phyloP scores from a whole-genome alignment of 30 jellyfish, hydroid and myxozoan species.

The Mastigias papua region DNA sequence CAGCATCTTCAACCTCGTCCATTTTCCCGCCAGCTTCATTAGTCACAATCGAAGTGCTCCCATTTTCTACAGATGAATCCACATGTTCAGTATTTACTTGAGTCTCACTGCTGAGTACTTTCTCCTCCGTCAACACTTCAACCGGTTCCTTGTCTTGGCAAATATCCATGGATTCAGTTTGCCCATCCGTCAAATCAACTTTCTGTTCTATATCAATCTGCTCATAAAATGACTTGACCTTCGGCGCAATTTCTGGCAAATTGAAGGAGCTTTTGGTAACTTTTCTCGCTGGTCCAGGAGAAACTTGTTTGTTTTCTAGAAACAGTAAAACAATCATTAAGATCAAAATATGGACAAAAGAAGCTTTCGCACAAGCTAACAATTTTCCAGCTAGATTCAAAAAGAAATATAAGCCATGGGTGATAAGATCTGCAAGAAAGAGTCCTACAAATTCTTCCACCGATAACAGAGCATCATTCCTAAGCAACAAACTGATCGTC shows the following conservation, averaged over 20 bases:
- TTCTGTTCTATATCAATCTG: constrained; percentile 54
- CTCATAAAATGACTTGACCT: constrained; percentile 80
- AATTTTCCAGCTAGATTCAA: too few relatives aligned
- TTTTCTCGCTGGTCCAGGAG: constrained; percentile 28
- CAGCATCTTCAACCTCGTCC: background rate
- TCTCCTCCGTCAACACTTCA: background rate
- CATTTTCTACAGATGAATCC: too few relatives aligned
- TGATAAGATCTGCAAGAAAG: too few relatives aligned
- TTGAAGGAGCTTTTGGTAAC: constrained; percentile 10
- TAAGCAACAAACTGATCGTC: too few relatives aligned
- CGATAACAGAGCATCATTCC: too few relatives aligned
- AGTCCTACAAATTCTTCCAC: too few relatives aligned
- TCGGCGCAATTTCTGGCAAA: constrained; percentile 31
- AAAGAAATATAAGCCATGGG: too few relatives aligned
- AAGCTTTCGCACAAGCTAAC: too few relatives aligned
- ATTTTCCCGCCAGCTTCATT: background rate
- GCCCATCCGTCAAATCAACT: background rate
- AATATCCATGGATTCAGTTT: background rate
- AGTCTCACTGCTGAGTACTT: background rate
- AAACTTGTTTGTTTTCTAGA: constrained; percentile 7
- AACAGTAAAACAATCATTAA: too few relatives aligned
- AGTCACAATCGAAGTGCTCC: too few relatives aligned
- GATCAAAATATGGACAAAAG: too few relatives aligned
- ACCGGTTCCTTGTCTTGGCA: background rate
- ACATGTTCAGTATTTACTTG: background rate